A percentile compares a stretch with the other conserved stretches of the same genome.
Evolutionary conservation across 2,888 invertebrate species (phyloP).

Genomic region (Erebia aethiops): DNA sequence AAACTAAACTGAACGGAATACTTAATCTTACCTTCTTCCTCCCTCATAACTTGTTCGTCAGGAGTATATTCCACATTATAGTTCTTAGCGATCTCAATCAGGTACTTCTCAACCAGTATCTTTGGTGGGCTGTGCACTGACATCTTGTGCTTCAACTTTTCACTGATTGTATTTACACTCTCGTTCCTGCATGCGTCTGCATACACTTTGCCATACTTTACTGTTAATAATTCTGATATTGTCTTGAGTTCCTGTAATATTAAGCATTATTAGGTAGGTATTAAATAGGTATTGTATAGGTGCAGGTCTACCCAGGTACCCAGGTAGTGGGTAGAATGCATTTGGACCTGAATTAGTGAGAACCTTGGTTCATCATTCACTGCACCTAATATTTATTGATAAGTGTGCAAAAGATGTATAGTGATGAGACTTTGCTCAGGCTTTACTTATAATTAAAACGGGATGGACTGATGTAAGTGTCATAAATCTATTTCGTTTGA

Average conservation of each 20-base stretch:
- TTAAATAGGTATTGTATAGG: too few species aligned
- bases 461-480: too few species aligned
- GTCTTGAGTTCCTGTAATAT: constrained; percentile 85
- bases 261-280: too few species aligned
- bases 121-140: constrained; percentile 97
- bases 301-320: too few species aligned
- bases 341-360: too few species aligned
- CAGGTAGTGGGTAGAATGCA: too few species aligned
- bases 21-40: constrained; percentile 81
- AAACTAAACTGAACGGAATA: constrained; percentile 5
- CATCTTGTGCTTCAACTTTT: constrained; percentile 96
- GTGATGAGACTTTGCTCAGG: too few species aligned
- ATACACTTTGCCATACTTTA: constrained; percentile 97
- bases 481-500: too few species aligned
- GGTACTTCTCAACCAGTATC: constrained; percentile 94
- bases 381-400: too few species aligned
- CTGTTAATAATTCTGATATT: constrained; percentile 93
- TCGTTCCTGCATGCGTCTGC: constrained; percentile 94
- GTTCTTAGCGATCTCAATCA: constrained; percentile 98
- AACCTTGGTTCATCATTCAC: too few species aligned
- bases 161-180: constrained; percentile 90
- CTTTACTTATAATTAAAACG: too few species aligned
- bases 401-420: too few species aligned
- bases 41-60: constrained; percentile 95
- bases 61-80: constrained; percentile 97